Percentiles rank a stretch among this genome's conserved stretches.
These are phyloP conservation scores for Sturnira hondurensis DNA, from an alignment of 2,113 vertebrate genomes.

Conservation along the genomic window DNA sequence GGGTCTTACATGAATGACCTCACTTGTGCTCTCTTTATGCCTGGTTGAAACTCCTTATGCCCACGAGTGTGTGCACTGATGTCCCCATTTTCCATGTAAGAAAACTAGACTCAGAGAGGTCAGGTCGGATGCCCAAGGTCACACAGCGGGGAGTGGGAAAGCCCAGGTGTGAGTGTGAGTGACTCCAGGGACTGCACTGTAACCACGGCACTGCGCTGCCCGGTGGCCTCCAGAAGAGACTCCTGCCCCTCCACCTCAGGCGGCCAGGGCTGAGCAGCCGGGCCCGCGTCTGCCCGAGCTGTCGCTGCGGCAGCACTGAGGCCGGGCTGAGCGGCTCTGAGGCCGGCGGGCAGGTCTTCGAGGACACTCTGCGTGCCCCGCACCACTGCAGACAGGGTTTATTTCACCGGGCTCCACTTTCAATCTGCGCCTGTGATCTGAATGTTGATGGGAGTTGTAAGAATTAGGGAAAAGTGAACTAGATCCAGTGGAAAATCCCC, in stretches of 20 bases:
- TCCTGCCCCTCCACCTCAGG: neutral
- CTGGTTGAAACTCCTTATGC: neutral
- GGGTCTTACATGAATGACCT: neutral
- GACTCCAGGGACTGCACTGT: neutral
- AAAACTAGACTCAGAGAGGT: no score
- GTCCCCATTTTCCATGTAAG: neutral
- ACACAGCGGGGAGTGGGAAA: neutral
- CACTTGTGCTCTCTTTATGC: neutral
- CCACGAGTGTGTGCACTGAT: no score
- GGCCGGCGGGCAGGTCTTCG: neutral
- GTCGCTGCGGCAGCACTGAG: neutral
- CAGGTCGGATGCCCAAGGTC: neutral
- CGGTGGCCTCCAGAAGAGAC: neutral
- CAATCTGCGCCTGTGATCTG: neutral
- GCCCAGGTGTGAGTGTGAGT: no score
- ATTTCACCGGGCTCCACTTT: neutral
- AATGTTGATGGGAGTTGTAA: neutral
- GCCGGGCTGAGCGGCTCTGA: neutral
- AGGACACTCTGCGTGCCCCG: neutral
- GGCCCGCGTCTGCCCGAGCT: neutral
- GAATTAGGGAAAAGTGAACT: neutral
- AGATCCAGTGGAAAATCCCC: neutral
- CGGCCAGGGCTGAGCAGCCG: neutral
- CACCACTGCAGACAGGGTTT: fast-evolving
- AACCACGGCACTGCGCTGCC: neutral